These are phyloP conservation scores for Nesoenas mayeri DNA, from an alignment of 2,113 vertebrate species.

Conservation along the genomic window DNA sequence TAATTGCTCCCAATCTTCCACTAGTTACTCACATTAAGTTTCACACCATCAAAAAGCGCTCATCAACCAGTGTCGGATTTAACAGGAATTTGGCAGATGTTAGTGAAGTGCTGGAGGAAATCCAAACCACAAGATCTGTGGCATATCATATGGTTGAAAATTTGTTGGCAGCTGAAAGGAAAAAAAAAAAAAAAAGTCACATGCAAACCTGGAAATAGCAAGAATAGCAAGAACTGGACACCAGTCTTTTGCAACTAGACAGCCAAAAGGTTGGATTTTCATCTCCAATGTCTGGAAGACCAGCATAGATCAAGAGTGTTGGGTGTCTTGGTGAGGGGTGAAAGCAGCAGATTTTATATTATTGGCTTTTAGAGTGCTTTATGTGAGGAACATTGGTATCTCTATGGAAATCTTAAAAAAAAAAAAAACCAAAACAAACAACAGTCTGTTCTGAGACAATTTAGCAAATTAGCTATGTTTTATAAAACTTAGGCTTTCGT, in stretches of 20 bases:
- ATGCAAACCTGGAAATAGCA: slow-evolving; percentile 27
- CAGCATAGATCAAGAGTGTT: not conserved
- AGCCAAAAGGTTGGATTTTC: not conserved
- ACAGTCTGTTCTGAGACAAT: slow-evolving; percentile 23
- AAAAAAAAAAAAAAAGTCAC: not conserved
- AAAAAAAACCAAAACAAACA: not conserved
- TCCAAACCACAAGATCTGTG: slow-evolving; percentile 46
- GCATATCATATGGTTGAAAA: slow-evolving; percentile 52
- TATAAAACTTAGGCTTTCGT: not conserved
- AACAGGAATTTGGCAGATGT: slow-evolving; percentile 70
- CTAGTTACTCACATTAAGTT: slow-evolving; percentile 62
- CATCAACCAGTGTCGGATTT: slow-evolving; percentile 44
- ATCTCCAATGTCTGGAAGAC: not conserved
- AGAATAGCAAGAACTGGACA: slow-evolving; percentile 20
- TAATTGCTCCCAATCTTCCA: slow-evolving; percentile 66
- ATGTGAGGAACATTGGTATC: not conserved
- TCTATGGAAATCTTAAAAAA: slow-evolving; percentile 3
- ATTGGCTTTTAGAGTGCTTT: not conserved
- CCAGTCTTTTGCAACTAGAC: not conserved
- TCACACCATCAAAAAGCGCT: slow-evolving; percentile 51
- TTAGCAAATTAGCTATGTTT: slow-evolving; percentile 25
- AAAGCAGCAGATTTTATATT: not conserved
- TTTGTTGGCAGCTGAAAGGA: slow-evolving; percentile 43
- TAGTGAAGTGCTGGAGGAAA: slow-evolving; percentile 52
- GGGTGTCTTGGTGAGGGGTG: not conserved